phyloP scores from a whole-genome alignment of 2,113 vertebrate genomes.

The Zapornia atra region DNA sequence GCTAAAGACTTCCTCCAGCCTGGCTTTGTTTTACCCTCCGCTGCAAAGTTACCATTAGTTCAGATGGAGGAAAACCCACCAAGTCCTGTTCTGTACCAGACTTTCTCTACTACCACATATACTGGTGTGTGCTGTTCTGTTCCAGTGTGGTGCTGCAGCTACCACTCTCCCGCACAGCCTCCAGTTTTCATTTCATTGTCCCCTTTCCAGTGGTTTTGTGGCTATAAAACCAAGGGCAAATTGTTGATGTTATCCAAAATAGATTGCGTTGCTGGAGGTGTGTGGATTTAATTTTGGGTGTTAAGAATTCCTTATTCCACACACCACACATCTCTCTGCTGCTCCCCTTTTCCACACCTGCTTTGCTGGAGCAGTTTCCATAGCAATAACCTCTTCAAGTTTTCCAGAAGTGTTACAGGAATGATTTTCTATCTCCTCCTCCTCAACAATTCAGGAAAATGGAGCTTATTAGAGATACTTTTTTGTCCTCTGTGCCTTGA shows the following conservation, averaged over 20 bases:
- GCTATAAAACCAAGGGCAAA: slow-evolving; percentile 40
- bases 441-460: slow-evolving; percentile 70
- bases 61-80: neutral
- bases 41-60: neutral
- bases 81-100: neutral
- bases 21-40: too few relatives aligned
- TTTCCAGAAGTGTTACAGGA: slow-evolving; percentile 78
- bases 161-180: neutral
- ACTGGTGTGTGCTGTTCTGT: neutral
- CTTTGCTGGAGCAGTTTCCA: slow-evolving; percentile 76
- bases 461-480: slow-evolving; percentile 73
- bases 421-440: slow-evolving; percentile 77
- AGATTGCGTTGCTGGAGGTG: slow-evolving; percentile 1
- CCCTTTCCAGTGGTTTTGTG: slow-evolving; percentile 49
- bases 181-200: neutral
- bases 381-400: slow-evolving; percentile 82
- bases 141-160: neutral
- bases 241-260: slow-evolving; percentile 51
- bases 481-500: slow-evolving; percentile 44
- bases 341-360: slow-evolving; percentile 28
- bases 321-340: neutral
- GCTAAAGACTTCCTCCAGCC: too few relatives aligned
- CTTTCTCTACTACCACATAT: neutral
- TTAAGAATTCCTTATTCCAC: slow-evolving; percentile 24
- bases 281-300: slow-evolving; percentile 17